Percentiles rank a stretch among this genome's conserved stretches.
Evolutionary conservation across 2,797 vertebrate species (phyloP).

Genomic region (Phyllotis vaccarum): DNA sequence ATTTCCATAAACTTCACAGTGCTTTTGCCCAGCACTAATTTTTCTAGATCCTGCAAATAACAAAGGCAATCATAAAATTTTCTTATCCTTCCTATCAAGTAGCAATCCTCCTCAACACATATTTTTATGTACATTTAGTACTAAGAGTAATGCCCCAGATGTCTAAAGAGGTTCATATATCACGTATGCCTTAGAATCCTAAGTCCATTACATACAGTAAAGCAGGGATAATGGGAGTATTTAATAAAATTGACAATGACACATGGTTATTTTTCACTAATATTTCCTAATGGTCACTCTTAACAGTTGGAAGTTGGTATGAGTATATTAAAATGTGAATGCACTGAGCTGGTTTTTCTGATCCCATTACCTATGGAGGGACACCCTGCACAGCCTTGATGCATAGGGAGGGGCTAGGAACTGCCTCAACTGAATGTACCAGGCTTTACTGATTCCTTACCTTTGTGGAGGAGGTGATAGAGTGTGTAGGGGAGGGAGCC

Average conservation of each 20-base stretch:
- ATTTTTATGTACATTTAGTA: constrained; percentile 33
- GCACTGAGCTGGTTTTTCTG: not conserved
- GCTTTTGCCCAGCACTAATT: constrained; percentile 40
- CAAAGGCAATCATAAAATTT: constrained; percentile 38
- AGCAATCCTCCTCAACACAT: constrained; percentile 2
- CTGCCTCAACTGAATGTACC: too few species aligned
- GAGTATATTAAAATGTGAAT: constrained; percentile 19
- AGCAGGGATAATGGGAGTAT: constrained; percentile 29
- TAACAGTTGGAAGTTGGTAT: not conserved
- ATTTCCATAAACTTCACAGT: not conserved
- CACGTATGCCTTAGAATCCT: constrained; percentile 38
- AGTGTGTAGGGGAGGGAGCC: too few species aligned
- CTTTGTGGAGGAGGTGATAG: too few species aligned
- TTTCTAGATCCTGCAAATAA: constrained; percentile 41
- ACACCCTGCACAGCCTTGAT: too few species aligned
- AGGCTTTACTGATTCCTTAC: too few species aligned
- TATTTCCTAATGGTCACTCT: constrained; percentile 47
- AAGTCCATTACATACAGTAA: constrained; percentile 22
- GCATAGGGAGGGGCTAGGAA: too few species aligned
- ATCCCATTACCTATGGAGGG: too few species aligned
- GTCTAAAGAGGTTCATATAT: constrained; percentile 1
- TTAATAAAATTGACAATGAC: not conserved
- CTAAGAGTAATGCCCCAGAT: not conserved
- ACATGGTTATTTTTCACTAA: constrained; percentile 53
- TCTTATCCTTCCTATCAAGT: constrained; percentile 13